Conservation (phyloP, 2,113 vertebrate species). For the Amphiprion ocellaris region DNA sequence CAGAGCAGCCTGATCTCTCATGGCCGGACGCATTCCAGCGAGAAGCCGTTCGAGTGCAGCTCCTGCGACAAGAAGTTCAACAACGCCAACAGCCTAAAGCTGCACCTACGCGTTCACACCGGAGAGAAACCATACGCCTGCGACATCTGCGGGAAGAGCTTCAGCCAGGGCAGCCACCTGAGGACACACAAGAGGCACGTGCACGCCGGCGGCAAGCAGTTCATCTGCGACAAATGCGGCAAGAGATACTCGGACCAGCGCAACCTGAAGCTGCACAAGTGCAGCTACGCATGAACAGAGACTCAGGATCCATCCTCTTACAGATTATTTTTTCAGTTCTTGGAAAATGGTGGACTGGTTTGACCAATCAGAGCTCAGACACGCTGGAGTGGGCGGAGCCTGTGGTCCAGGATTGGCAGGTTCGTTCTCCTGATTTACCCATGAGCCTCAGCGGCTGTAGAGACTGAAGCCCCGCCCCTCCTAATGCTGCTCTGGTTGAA, state of each 20-base stretch:
- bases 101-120: conserved; percentile 80
- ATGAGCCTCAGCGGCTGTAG: neutral
- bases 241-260: conserved; percentile 83
- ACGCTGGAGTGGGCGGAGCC: neutral
- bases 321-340: neutral
- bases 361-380: neutral
- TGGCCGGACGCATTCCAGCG: conserved; percentile 77
- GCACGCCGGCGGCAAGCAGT: conserved; percentile 84
- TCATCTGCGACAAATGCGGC: conserved; percentile 83
- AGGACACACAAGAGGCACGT: conserved; percentile 82
- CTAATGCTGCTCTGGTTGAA: neutral
- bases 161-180: conserved; percentile 85
- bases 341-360: neutral
- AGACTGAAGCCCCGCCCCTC: neutral
- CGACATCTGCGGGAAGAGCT: conserved; percentile 77
- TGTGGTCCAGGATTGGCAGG: neutral
- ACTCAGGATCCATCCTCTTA: neutral
- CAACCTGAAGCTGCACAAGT: conserved; percentile 84
- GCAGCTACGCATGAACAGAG: conserved; percentile 72
- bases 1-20: conserved; percentile 83
- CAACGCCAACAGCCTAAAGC: conserved; percentile 83
- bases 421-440: neutral
- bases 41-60: conserved; percentile 74
- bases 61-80: conserved; percentile 81
- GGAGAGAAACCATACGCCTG: conserved; percentile 83